phyloP scores from a whole-genome alignment of 1,140 invertebrate species.

The Nephila pilipes region DNA sequence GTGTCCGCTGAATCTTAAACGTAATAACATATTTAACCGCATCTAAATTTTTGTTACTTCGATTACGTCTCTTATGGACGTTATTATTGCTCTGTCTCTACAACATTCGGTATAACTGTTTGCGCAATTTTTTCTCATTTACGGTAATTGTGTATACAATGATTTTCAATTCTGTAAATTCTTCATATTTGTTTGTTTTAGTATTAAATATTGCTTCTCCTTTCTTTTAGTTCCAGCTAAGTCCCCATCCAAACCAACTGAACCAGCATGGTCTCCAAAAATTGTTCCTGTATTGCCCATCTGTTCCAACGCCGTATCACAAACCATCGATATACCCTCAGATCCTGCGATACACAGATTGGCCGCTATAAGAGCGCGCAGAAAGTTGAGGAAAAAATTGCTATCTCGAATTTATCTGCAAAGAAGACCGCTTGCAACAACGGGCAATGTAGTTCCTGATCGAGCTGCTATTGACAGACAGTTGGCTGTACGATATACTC shows the following conservation, averaged over 20 bases:
- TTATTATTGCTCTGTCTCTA: too few relatives aligned
- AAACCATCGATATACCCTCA: not conserved
- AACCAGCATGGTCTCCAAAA: constrained; percentile 39
- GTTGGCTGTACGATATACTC: constrained; percentile 46
- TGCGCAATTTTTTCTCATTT: too few relatives aligned
- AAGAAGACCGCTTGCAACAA: constrained; percentile 11
- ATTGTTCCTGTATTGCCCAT: not conserved
- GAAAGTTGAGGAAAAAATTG: not conserved
- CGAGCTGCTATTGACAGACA: constrained; percentile 7
- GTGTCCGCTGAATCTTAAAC: too few relatives aligned
- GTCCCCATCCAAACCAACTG: constrained; percentile 46
- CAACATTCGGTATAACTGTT: too few relatives aligned
- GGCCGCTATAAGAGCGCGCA: constrained; percentile 18
- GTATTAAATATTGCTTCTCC: too few relatives aligned
- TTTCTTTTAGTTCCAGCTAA: constrained; percentile 37
- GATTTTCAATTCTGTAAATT: too few relatives aligned
- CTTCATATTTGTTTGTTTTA: too few relatives aligned
- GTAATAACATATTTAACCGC: too few relatives aligned
- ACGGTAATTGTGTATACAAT: too few relatives aligned
- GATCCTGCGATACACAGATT: not conserved
- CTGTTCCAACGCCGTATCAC: not conserved
- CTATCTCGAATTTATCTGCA: constrained; percentile 48
- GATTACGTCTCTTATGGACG: too few relatives aligned
- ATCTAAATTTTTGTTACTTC: too few relatives aligned
- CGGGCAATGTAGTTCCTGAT: not conserved